Conservation (phyloP, 2,113 vertebrate genomes). For the Colossoma macropomum region DNA sequence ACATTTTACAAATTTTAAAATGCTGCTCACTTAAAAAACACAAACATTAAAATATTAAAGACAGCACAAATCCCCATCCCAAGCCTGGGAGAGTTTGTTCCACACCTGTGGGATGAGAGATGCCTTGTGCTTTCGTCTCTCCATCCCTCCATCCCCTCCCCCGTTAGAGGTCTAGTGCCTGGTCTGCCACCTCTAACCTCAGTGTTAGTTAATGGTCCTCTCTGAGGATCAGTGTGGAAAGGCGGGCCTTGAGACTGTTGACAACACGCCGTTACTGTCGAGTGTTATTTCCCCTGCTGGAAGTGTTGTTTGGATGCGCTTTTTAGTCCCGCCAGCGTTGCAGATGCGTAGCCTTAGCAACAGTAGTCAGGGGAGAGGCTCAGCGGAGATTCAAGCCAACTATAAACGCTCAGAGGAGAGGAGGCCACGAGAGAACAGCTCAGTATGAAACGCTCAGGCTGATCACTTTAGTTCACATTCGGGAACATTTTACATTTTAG, state of each 20-base stretch:
- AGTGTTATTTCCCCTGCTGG: slow-evolving; percentile 36
- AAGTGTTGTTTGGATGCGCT: slow-evolving; percentile 31
- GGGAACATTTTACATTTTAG: background rate
- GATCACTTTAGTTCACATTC: background rate
- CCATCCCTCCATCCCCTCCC: background rate
- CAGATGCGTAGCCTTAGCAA: slow-evolving; percentile 37
- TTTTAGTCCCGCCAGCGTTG: slow-evolving; percentile 34
- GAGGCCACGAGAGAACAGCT: background rate
- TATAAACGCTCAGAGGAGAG: slow-evolving; percentile 1
- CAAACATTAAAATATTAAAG: too few species aligned
- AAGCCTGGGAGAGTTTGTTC: too few species aligned
- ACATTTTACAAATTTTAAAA: too few species aligned
- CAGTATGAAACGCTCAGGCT: background rate
- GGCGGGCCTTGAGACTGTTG: slow-evolving; percentile 25
- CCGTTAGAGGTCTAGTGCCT: slow-evolving; percentile 7
- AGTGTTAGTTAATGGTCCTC: slow-evolving; percentile 3
- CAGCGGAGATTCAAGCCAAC: slow-evolving; percentile 4
- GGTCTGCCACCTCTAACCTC: slow-evolving; percentile 26
- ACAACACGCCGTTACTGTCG: background rate
- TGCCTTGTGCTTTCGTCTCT: background rate
- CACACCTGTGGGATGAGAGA: background rate
- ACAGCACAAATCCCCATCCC: too few species aligned
- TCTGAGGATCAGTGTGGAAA: background rate
- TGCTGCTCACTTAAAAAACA: too few species aligned
- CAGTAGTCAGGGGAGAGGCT: slow-evolving; percentile 32